These are phyloP conservation scores for Fistularia commersonii DNA, from an alignment of 2,797 vertebrate species.

Conservation along the genomic window DNA sequence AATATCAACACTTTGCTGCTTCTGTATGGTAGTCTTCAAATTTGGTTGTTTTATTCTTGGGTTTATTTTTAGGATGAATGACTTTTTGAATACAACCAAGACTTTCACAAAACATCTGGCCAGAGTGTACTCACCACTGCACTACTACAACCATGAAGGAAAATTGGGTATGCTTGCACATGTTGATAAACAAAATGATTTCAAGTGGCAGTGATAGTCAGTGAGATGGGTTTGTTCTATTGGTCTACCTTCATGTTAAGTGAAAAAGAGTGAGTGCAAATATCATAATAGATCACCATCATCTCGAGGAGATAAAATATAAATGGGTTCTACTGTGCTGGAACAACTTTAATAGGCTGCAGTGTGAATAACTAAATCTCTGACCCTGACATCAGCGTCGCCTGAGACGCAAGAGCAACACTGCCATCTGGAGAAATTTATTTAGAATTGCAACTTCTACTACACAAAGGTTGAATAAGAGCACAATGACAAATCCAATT, in stretches of 20 bases:
- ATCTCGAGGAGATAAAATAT: slow-evolving; percentile 45
- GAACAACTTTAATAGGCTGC: slow-evolving; percentile 49
- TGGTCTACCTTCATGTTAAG: slow-evolving; percentile 15
- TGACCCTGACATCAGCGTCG: slow-evolving; percentile 29
- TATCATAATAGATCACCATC: slow-evolving; percentile 21
- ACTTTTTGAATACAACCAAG: neutral
- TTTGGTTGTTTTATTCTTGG: slow-evolving; percentile 7
- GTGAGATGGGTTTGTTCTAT: slow-evolving; percentile 24
- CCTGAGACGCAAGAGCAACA: slow-evolving; percentile 41
- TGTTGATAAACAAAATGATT: slow-evolving; percentile 13
- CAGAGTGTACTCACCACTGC: neutral
- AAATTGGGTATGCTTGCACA: too few relatives aligned
- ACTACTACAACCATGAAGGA: neutral
- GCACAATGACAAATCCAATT: neutral
- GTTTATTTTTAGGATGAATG: slow-evolving; percentile 22
- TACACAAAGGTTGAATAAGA: neutral
- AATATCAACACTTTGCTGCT: slow-evolving; percentile 20
- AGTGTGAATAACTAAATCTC: slow-evolving; percentile 45
- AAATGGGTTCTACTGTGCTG: slow-evolving; percentile 37
- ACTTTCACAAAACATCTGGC: neutral
- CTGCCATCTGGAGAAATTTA: slow-evolving; percentile 61
- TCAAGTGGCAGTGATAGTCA: neutral
- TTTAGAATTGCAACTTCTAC: slow-evolving; percentile 8
- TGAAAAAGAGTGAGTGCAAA: slow-evolving; percentile 22
- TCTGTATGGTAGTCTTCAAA: neutral